Evolutionary conservation across 2,797 vertebrate genomes (phyloP).

Genomic region (Pachyuromys duprasi): DNA sequence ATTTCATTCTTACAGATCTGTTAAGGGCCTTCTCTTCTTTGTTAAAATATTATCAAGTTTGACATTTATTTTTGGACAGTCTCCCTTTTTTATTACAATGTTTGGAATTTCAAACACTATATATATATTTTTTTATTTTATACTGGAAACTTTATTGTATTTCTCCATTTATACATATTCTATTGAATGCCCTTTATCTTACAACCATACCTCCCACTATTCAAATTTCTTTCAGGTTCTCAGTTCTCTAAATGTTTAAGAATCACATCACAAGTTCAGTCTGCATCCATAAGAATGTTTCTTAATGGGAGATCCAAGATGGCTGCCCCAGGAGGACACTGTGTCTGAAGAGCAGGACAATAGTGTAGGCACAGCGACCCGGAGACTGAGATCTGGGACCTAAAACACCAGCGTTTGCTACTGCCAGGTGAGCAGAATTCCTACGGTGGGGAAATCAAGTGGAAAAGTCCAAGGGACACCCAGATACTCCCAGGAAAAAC

Average conservation of each 20-base stretch:
- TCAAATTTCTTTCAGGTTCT: background rate
- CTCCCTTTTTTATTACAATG: background rate
- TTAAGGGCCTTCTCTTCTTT: background rate
- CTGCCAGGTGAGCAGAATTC: too few species aligned
- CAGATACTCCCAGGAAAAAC: too few species aligned
- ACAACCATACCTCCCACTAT: background rate
- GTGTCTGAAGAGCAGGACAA: too few species aligned
- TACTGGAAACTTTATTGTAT: background rate
- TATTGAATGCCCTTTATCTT: background rate
- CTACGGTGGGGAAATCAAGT: too few species aligned
- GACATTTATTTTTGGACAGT: background rate
- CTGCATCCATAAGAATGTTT: conserved; percentile 11
- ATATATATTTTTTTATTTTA: too few species aligned
- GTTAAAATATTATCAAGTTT: background rate
- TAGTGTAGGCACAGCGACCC: too few species aligned
- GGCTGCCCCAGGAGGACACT: too few species aligned
- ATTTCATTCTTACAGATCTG: background rate
- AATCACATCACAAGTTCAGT: background rate
- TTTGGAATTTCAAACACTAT: background rate
- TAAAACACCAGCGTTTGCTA: too few species aligned
- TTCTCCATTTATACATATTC: background rate
- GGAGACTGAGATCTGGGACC: too few species aligned
- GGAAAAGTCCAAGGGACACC: too few species aligned
- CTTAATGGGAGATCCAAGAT: too few species aligned
- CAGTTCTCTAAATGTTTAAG: background rate